Base-by-base conservation (phyloP, 2,113 vertebrate genomes). In the Xenopus laevis region DNA sequence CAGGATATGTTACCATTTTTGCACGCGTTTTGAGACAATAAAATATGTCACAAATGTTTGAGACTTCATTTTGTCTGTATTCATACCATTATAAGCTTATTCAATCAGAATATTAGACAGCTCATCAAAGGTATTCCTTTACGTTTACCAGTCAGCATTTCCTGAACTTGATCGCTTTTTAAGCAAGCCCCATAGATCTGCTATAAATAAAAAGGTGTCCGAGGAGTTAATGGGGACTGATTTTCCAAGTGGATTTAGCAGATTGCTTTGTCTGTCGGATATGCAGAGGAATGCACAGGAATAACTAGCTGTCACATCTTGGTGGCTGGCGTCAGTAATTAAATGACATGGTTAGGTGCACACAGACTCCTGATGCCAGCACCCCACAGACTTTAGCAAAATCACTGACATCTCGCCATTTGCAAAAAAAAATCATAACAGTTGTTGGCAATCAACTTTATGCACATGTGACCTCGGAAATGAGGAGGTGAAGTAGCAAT, bases 331-430 rank as follows among this genome's bases (percentile, higher is more conserved):
- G 53, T 79, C 84, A 81, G 81, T 86, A 87, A 87, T 85, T 80
- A 82, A 87, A 88, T 88, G 84, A 88, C 71, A 87, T 79, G 87
- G 84, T 84, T 82, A 76, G 82, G 81, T 82, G 84, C 82, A 84
- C 85, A 67, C 30, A 79, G 68, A 67, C 77, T 79, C 78, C 82
- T 83, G 82, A 82, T 83, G 86, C 85, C 83, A 3, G 81, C 1
- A 78, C 81, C 81, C 65, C 75, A 74, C 2, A 72, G 45, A 79
- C 52, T 81, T 13, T 78, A 80, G 81, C 78, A 70, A 79, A 79
- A 85, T 80, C 79, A 23, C 10, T 27, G 74, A 84, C 58, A 76
- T 80, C 80, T 84, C 81, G 18, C 84, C 79, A 11, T 81, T 82
- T 82, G 83, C 20, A 77, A 67, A 79, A 27, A 27, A 68, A 0